Evolutionary conservation across 2,888 invertebrate genomes (phyloP).

Genomic region (Campoplex nolae): DNA sequence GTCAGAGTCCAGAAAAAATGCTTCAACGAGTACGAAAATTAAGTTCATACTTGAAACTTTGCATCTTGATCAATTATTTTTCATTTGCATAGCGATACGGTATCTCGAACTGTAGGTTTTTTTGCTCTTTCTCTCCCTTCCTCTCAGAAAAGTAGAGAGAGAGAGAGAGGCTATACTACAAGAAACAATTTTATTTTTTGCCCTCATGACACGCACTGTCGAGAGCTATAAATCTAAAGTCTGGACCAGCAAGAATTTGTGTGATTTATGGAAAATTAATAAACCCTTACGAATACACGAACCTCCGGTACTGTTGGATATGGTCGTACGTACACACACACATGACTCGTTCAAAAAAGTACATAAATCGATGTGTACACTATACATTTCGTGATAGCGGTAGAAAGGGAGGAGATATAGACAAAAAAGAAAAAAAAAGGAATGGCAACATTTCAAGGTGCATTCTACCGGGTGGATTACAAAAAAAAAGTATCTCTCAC

Average conservation of each 20-base stretch:
- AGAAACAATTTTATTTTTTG: slow-evolving; percentile 53
- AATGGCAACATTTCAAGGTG: slow-evolving; percentile 61
- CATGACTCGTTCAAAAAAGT: slow-evolving; percentile 53
- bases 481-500: slow-evolving; percentile 58
- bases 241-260: slow-evolving; percentile 59
- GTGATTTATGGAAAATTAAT: slow-evolving; percentile 70
- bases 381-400: slow-evolving; percentile 46
- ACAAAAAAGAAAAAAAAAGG: slow-evolving; percentile 47
- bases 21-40: too few relatives aligned
- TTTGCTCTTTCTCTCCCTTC: not conserved
- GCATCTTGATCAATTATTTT: too few relatives aligned
- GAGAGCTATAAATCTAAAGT: slow-evolving; percentile 66
- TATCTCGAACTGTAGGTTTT: not conserved
- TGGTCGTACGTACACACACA: not conserved
- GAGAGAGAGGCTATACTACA: not conserved
- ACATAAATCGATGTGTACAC: slow-evolving; percentile 63
- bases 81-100: too few relatives aligned
- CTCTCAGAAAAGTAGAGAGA: not conserved
- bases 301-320: slow-evolving; percentile 47
- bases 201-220: slow-evolving; percentile 59
- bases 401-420: slow-evolving; percentile 26
- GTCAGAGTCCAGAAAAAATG: too few relatives aligned
- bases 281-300: slow-evolving; percentile 67
- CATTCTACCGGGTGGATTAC: slow-evolving; percentile 51
- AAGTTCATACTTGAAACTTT: too few relatives aligned